Evolutionary conservation across 1,140 invertebrate genomes (phyloP).

Genomic region (Parapsyche elsis): DNA sequence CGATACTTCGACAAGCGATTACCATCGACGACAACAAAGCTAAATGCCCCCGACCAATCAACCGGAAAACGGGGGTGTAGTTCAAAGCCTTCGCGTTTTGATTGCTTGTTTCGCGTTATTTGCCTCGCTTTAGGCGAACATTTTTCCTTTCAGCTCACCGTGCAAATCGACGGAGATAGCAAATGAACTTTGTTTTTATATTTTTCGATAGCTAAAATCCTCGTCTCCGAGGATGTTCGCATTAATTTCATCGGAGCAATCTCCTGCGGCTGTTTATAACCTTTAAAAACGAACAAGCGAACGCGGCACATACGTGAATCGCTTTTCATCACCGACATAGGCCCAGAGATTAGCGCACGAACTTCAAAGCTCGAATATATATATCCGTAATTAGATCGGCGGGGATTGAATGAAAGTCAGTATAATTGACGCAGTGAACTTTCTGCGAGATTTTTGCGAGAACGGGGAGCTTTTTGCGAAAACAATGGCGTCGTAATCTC

Average conservation of each 20-base stretch:
- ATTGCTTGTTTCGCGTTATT: not conserved
- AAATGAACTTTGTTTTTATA: not conserved
- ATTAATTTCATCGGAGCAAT: not conserved
- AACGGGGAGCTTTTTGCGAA: not conserved
- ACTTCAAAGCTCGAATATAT: conserved; percentile 37
- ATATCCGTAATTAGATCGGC: conserved; percentile 37
- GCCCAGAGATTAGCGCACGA: conserved; percentile 9
- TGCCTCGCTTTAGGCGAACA: not conserved
- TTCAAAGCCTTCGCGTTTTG: not conserved
- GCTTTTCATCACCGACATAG: not conserved
- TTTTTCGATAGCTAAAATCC: not conserved
- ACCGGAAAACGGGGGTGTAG: not conserved
- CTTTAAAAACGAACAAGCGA: conserved; percentile 1
- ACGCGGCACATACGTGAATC: not conserved
- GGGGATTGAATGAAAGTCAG: conserved; percentile 29
- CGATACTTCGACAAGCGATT: conserved; percentile 36
- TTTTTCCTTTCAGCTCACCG: not conserved
- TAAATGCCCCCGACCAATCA: conserved; percentile 20
- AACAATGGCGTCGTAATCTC: conserved; percentile 35
- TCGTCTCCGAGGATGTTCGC: too few relatives aligned
- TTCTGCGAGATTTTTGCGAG: conserved; percentile 31
- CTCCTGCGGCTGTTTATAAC: not conserved
- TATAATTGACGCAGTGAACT: conserved; percentile 37
- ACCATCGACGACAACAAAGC: conserved; percentile 35
- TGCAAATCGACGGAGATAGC: not conserved